A percentile compares a stretch with the other conserved stretches of the same genome.
phyloP scores from a whole-genome alignment of 2,113 vertebrate genomes.

The Hemicordylus capensis region DNA sequence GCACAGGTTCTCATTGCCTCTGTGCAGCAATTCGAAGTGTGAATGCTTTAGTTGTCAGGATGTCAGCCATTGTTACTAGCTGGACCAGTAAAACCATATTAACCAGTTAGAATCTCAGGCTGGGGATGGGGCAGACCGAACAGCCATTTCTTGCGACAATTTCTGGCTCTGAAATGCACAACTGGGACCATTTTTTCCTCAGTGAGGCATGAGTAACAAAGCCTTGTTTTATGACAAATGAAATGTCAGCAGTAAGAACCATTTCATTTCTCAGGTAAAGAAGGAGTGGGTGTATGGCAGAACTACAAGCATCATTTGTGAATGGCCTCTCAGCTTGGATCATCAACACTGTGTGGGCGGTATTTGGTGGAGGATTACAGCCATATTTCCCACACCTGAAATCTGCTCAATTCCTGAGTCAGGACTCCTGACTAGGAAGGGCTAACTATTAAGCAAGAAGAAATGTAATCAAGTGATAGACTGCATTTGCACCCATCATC shows the following conservation, averaged over 20 bases:
- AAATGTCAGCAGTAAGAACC: constrained; percentile 4
- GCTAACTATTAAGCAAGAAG: neutral
- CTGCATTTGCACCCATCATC: neutral
- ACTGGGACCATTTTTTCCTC: neutral
- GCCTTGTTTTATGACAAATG: neutral
- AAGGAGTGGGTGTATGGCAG: neutral
- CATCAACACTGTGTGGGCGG: neutral
- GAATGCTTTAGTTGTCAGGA: no score
- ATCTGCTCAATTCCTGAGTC: neutral
- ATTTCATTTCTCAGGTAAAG: constrained; percentile 18
- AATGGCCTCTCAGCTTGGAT: neutral
- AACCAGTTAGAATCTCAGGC: no score
- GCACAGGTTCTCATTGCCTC: no score
- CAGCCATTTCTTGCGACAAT: neutral
- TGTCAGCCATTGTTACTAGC: no score
- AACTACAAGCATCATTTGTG: neutral
- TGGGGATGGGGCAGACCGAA: neutral
- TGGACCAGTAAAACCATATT: no score
- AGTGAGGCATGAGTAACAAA: neutral
- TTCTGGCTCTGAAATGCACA: neutral
- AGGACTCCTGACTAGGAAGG: neutral
- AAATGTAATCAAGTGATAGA: neutral
- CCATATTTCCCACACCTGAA: neutral
- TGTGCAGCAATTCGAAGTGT: no score
- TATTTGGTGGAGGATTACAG: neutral